Conservation (phyloP, 2,888 invertebrate species). For the Fabriciana adippe region DNA sequence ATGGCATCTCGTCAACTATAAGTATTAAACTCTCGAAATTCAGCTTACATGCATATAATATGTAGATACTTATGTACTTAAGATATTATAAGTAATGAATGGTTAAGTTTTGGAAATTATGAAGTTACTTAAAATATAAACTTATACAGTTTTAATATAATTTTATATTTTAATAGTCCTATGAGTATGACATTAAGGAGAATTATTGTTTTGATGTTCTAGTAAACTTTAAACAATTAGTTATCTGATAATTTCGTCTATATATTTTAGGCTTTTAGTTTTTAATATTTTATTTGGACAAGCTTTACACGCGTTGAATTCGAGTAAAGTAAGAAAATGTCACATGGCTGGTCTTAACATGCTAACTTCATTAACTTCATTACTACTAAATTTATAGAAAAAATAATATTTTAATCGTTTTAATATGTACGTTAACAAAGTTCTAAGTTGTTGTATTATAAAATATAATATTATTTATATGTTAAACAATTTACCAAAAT, state of each 20-base stretch:
- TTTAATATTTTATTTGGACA: not conserved
- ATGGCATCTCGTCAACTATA: not conserved
- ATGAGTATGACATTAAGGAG: too few relatives aligned
- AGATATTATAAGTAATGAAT: constrained; percentile 19
- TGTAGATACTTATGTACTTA: constrained; percentile 3
- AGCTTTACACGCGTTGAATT: constrained; percentile 24
- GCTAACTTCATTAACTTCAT: not conserved
- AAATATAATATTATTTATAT: not conserved
- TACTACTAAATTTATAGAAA: not conserved
- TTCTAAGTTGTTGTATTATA: not conserved
- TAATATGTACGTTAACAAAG: constrained; percentile 7
- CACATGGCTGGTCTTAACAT: not conserved
- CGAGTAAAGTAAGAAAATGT: constrained; percentile 3
- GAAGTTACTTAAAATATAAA: constrained; percentile 5
- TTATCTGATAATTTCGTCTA: too few relatives aligned
- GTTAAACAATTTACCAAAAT: constrained; percentile 2
- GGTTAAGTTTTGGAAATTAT: constrained; percentile 9
- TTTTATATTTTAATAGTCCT: too few relatives aligned
- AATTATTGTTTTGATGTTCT: too few relatives aligned
- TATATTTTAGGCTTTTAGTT: too few relatives aligned
- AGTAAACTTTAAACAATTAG: too few relatives aligned
- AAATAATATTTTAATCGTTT: not conserved
- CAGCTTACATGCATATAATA: not conserved
- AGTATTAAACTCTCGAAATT: not conserved
- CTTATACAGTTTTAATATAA: too few relatives aligned